Conservation (phyloP, 2,888 invertebrate species). For the Drosophila siamana region DNA sequence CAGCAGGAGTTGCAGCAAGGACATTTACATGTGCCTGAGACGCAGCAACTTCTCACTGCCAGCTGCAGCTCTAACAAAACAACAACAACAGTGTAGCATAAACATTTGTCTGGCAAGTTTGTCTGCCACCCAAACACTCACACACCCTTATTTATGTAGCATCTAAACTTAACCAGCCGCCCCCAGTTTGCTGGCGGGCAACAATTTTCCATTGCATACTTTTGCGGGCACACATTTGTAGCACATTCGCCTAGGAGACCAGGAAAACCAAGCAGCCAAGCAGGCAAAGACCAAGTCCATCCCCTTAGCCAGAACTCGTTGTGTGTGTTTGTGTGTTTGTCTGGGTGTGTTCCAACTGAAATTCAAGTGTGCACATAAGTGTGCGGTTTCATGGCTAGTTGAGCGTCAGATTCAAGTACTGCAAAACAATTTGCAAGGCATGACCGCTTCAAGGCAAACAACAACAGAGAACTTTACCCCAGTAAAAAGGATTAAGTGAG, state of each 20-base stretch:
- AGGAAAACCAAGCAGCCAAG: conserved; percentile 45
- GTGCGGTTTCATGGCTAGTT: conserved; percentile 71
- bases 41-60: conserved; percentile 29
- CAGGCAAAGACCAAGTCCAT: conserved; percentile 32
- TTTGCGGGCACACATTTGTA: conserved; percentile 73
- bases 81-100: conserved; percentile 10
- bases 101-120: conserved; percentile 37
- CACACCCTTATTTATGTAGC: not conserved
- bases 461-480: conserved; percentile 13
- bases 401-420: conserved; percentile 52
- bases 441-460: conserved; percentile 34
- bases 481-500: conserved; percentile 17
- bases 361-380: conserved; percentile 64
- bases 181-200: conserved; percentile 36
- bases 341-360: conserved; percentile 22
- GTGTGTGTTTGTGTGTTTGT: conserved; percentile 12
- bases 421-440: conserved; percentile 50
- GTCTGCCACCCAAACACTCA: conserved; percentile 11
- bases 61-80: conserved; percentile 9
- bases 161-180: conserved; percentile 39
- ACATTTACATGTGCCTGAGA: conserved; percentile 59
- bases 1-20: conserved; percentile 43
- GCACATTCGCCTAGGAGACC: conserved; percentile 74
- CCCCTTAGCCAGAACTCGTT: not conserved
- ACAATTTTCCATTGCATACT: conserved; percentile 64